Evolutionary conservation across 2,888 invertebrate species (phyloP).

Genomic region (Amphiduros pacificus): DNA sequence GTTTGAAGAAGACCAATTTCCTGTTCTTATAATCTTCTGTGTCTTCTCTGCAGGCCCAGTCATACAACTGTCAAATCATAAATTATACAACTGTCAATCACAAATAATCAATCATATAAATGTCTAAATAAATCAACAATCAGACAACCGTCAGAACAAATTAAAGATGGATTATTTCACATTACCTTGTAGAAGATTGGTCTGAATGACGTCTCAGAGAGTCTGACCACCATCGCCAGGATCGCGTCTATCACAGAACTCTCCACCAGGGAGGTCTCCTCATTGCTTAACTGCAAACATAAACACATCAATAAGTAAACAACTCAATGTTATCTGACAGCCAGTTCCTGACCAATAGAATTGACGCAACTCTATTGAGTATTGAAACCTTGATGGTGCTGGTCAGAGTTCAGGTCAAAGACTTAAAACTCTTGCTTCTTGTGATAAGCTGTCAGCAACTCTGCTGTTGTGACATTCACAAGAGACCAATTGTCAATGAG

Average conservation of each 20-base stretch:
- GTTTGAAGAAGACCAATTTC: constrained; percentile 78
- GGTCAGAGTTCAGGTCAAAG: too few species aligned
- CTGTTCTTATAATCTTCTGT: constrained; percentile 67
- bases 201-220: constrained; percentile 86
- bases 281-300: constrained; percentile 23
- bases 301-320: too few species aligned
- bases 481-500: too few species aligned
- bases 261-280: constrained; percentile 70
- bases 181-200: constrained; percentile 74
- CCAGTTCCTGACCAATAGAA: too few species aligned
- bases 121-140: neutral
- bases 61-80: constrained; percentile 69
- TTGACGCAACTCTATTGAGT: too few species aligned
- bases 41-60: constrained; percentile 73
- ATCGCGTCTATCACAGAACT: constrained; percentile 75
- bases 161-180: neutral
- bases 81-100: too few species aligned
- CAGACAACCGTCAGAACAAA: neutral
- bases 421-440: too few species aligned
- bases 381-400: too few species aligned
- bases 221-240: constrained; percentile 79
- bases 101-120: neutral
- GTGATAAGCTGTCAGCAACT: too few species aligned
- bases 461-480: too few species aligned
- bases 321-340: too few species aligned